These are phyloP conservation scores for Pelosia muscerda DNA, from an alignment of 2,888 invertebrate genomes.

Conservation along the genomic window DNA sequence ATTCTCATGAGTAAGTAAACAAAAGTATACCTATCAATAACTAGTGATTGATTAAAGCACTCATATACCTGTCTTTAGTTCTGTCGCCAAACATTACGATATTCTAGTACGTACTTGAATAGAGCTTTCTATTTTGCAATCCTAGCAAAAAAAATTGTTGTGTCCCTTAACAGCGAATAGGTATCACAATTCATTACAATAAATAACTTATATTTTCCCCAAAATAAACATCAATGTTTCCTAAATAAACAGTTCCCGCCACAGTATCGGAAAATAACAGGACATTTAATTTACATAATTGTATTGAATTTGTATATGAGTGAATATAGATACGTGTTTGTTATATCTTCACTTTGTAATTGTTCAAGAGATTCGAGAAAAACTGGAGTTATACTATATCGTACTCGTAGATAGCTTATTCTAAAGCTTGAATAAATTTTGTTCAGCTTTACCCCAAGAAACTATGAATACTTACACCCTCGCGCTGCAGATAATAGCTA, in stretches of 20 bases:
- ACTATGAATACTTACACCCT: not conserved
- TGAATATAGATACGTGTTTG: not conserved
- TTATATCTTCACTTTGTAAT: not conserved
- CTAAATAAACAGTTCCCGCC: not conserved
- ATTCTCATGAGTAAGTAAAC: not conserved
- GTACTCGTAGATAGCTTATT: too few relatives aligned
- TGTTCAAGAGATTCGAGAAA: not conserved
- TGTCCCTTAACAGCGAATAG: not conserved
- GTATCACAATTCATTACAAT: not conserved
- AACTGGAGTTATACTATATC: not conserved
- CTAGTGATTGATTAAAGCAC: not conserved
- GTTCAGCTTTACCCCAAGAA: not conserved
- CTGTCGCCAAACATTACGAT: not conserved
- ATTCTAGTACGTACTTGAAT: not conserved
- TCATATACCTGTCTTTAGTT: not conserved
- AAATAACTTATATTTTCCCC: not conserved
- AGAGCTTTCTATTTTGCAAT: not conserved
- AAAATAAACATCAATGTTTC: not conserved
- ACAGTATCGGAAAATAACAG: not conserved
- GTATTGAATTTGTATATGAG: not conserved
- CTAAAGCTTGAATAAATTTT: not conserved
- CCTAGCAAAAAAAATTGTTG: not conserved
- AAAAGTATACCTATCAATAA: not conserved
- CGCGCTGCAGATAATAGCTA: too few relatives aligned
- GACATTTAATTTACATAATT: constrained; percentile 1